These are phyloP conservation scores for human (Homo sapiens) DNA, from an alignment of 2,113 vertebrate species.

Conservation along the genomic window DNA sequence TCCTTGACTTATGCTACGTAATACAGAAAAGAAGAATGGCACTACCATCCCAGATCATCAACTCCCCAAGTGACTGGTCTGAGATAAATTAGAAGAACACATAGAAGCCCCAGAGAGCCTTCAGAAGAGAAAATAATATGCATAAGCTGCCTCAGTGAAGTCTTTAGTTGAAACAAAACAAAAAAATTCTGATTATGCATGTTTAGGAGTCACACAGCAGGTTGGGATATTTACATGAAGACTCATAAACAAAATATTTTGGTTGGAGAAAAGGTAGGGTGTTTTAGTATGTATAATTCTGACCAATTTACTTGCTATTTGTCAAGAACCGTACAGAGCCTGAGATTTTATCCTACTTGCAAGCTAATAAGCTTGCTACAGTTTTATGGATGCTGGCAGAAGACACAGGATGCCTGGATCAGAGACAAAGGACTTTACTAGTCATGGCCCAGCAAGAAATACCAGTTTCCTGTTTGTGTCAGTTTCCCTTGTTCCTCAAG, in stretches of 20 bases:
- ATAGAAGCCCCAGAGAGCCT: neutral
- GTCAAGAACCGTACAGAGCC: neutral
- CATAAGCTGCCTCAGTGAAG: neutral
- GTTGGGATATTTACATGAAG: neutral
- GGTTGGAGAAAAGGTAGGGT: neutral
- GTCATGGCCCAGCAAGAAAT: neutral
- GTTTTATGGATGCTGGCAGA: neutral
- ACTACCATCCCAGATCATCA: neutral
- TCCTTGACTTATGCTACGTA: neutral
- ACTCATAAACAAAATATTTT: neutral
- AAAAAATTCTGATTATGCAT: neutral
- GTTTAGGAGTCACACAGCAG: neutral
- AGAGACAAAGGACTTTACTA: neutral
- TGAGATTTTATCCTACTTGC: neutral
- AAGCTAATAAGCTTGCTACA: neutral
- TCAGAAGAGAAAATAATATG: neutral
- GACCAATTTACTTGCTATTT: neutral
- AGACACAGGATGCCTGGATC: neutral
- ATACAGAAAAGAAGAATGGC: neutral
- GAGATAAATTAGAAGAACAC: neutral
- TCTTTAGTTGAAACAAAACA: neutral
- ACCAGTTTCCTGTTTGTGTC: neutral
- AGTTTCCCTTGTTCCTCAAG: neutral
- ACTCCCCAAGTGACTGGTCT: neutral
- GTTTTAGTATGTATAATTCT: neutral